Evolutionary conservation across 2,797 vertebrate genomes (phyloP).

Genomic region (Esox masquinongy): DNA sequence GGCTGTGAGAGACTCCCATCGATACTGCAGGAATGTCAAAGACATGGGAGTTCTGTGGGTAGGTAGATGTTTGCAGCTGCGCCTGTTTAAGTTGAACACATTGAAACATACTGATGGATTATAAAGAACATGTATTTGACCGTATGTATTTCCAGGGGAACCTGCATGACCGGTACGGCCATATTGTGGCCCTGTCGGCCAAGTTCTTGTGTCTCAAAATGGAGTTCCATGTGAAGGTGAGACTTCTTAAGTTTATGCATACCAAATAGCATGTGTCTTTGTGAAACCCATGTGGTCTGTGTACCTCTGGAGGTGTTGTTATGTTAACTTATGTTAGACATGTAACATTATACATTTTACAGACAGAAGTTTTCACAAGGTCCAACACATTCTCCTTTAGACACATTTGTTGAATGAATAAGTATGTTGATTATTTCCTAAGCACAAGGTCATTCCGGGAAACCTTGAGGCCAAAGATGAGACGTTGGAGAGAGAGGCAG

Average conservation of each 20-base stretch:
- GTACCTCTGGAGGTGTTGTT: background rate
- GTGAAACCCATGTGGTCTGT: too few relatives aligned
- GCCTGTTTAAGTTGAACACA: background rate
- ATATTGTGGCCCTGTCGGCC: constrained; percentile 88
- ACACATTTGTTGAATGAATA: background rate
- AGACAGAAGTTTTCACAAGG: too few relatives aligned
- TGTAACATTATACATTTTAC: background rate
- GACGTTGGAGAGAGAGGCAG: constrained; percentile 3
- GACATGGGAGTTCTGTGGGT: constrained; percentile 93
- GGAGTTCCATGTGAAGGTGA: constrained; percentile 92
- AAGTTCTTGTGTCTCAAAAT: constrained; percentile 88
- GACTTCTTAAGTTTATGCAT: background rate
- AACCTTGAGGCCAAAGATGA: constrained; percentile 6
- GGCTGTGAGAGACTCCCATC: constrained; percentile 86
- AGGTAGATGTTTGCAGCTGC: constrained; percentile 48
- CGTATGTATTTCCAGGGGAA: constrained; percentile 77
- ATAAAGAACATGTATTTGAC: background rate
- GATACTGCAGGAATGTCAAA: constrained; percentile 83
- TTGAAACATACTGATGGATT: background rate
- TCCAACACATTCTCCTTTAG: background rate
- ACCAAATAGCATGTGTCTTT: too few relatives aligned
- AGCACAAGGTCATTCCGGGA: background rate
- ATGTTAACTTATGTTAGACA: background rate
- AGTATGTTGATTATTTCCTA: background rate
- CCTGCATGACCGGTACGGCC: constrained; percentile 91